phyloP scores from a whole-genome alignment of 2,888 invertebrate genomes.

The Lepidocyrtoides sp. region DNA sequence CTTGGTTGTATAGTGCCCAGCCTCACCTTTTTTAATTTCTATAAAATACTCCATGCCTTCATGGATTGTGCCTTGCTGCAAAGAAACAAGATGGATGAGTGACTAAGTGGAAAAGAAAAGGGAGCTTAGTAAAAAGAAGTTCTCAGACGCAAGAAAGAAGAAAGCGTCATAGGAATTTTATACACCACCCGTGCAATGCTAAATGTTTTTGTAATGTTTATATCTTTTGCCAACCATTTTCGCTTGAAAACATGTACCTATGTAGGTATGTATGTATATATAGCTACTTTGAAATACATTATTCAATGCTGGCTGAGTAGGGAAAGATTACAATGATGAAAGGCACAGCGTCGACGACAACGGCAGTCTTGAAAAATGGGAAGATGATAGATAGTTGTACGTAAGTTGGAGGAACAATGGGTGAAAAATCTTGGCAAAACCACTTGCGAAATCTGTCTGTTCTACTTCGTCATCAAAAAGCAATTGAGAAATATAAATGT shows the following conservation, averaged over 20 bases:
- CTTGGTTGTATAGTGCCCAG: neutral
- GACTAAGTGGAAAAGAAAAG: conserved; percentile 52
- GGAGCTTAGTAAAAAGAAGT: neutral
- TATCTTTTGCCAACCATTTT: no score
- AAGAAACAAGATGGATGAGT: conserved; percentile 55
- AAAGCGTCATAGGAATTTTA: neutral
- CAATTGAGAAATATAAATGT: neutral
- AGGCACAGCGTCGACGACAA: neutral
- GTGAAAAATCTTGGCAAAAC: neutral
- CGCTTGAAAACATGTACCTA: neutral
- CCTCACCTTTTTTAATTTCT: conserved; percentile 54
- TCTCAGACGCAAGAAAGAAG: neutral
- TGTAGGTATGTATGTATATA: neutral
- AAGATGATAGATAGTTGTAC: neutral
- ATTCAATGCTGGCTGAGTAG: neutral
- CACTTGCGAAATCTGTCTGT: neutral
- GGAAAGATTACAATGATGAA: neutral
- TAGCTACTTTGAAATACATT: neutral
- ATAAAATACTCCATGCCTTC: conserved; percentile 4
- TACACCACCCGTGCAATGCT: no score
- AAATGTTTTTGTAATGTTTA: neutral
- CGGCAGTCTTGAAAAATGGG: neutral
- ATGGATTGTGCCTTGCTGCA: conserved; percentile 2
- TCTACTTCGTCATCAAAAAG: neutral
- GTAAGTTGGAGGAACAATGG: neutral